Conservation (phyloP, 2,797 vertebrate genomes). For the Podarcis siculus region DNA sequence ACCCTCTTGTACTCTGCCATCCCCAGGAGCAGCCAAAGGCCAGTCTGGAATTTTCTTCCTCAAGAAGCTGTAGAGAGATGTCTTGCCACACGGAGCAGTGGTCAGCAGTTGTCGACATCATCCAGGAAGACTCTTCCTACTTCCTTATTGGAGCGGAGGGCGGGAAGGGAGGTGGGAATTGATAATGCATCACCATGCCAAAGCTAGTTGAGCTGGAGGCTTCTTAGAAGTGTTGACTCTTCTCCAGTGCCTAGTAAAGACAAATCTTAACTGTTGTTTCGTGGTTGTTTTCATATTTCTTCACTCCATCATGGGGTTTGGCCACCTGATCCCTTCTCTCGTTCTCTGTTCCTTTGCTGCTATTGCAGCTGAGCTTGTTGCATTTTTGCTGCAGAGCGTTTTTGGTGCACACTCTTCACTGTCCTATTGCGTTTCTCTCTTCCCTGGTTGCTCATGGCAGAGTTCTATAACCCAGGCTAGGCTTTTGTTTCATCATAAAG, state of each 20-base stretch:
- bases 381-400: not conserved
- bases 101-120: no score
- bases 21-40: no score
- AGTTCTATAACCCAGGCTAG: not conserved
- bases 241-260: not conserved
- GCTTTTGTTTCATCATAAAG: conserved; percentile 24
- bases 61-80: no score
- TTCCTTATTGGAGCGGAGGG: no score
- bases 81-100: no score
- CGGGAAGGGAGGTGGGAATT: not conserved
- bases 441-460: not conserved
- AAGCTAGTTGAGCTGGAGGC: not conserved
- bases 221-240: not conserved
- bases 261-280: not conserved
- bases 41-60: no score
- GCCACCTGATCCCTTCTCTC: not conserved
- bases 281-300: not conserved
- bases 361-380: not conserved
- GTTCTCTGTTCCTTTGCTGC: not conserved
- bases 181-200: not conserved
- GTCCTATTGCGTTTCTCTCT: not conserved
- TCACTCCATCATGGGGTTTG: not conserved
- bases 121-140: no score
- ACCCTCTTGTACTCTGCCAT: no score
- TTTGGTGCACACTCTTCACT: not conserved